These are phyloP conservation scores for Columba livia DNA, from an alignment of 2,113 vertebrate genomes.

Conservation along the genomic window DNA sequence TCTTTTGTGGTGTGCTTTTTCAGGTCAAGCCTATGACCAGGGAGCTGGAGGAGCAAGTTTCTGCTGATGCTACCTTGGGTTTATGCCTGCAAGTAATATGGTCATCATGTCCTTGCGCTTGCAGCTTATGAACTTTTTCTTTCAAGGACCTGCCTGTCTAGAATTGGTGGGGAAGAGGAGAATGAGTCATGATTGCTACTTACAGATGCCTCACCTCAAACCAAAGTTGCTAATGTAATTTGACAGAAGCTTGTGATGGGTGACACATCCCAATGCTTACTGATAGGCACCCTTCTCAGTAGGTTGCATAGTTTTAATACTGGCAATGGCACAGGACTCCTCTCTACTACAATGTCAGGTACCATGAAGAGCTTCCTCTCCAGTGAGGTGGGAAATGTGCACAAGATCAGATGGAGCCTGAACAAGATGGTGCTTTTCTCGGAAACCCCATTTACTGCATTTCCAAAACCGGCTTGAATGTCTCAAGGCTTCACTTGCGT, in stretches of 20 bases:
- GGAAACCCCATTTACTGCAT: neutral
- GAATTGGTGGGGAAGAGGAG: neutral
- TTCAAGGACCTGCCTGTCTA: neutral
- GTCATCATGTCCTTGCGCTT: neutral
- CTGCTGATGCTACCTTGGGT: neutral
- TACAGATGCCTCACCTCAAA: neutral
- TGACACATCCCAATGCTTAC: neutral
- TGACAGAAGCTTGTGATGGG: neutral
- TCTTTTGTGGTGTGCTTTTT: neutral
- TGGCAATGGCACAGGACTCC: neutral
- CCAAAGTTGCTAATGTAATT: neutral
- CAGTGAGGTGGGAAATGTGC: neutral
- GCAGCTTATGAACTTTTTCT: neutral
- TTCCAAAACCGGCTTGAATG: neutral
- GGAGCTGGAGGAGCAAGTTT: neutral
- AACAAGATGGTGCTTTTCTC: neutral
- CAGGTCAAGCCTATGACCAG: neutral
- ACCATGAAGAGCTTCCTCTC: neutral
- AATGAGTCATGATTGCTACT: neutral
- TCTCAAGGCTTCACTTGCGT: accelerated
- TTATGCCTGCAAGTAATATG: accelerated
- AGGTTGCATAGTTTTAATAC: neutral
- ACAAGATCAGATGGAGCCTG: neutral
- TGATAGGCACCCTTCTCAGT: neutral
- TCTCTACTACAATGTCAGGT: accelerated